These are phyloP conservation scores for Acyrthosiphon pisum DNA, from an alignment of 1,140 invertebrate genomes.

Conservation along the genomic window DNA sequence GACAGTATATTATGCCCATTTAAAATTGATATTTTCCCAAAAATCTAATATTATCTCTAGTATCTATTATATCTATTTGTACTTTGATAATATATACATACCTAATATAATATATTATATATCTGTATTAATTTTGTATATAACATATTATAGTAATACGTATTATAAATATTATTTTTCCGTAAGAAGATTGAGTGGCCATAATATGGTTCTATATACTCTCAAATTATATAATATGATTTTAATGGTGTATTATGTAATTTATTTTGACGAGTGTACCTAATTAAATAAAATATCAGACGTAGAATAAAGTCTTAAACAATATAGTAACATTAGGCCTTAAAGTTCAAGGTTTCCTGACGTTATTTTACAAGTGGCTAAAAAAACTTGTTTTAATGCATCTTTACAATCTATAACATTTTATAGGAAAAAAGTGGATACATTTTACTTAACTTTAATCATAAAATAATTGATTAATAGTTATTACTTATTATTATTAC, in stretches of 20 bases:
- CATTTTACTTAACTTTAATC: not conserved
- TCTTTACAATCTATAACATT: not conserved
- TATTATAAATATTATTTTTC: not conserved
- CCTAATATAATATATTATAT: not conserved
- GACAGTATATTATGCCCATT: not conserved
- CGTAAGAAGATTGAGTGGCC: not conserved
- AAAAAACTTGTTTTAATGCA: not conserved
- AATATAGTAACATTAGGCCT: not conserved
- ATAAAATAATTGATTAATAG: not conserved
- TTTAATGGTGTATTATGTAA: not conserved
- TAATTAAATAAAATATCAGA: not conserved
- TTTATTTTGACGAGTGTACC: too few relatives aligned
- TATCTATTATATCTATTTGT: not conserved
- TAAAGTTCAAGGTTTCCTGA: not conserved
- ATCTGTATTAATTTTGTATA: not conserved
- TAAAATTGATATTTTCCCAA: not conserved
- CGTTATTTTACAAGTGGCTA: not conserved
- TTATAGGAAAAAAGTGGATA: not conserved
- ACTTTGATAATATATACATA: not conserved
- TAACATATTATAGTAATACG: not conserved
- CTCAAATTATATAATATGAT: not conserved
- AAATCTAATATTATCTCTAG: not conserved
- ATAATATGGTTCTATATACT: too few relatives aligned
- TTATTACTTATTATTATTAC: not conserved
- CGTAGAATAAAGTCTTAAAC: not conserved